Evolutionary conservation across 1,140 invertebrate species (phyloP).

Genomic region (Drosophila melanogaster): DNA sequence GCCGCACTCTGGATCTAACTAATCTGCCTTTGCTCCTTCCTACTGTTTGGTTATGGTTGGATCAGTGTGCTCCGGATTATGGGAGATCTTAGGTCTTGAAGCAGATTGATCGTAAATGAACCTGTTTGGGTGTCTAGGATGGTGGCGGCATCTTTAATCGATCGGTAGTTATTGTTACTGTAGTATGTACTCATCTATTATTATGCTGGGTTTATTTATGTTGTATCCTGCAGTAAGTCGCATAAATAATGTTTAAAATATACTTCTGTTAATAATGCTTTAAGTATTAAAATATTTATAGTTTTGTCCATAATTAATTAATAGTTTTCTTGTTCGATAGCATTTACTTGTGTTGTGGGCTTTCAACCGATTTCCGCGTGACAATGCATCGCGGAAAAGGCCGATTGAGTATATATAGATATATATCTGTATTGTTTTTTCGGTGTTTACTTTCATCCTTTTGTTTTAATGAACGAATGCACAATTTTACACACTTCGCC

Average conservation of each 20-base stretch:
- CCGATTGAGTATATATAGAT: slow-evolving; percentile 70
- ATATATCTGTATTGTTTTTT: slow-evolving; percentile 79
- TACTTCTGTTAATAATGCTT: slow-evolving; percentile 62
- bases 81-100: slow-evolving; percentile 11
- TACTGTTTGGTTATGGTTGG: background rate
- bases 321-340: slow-evolving; percentile 70
- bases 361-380: slow-evolving; percentile 47
- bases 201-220: slow-evolving; percentile 64
- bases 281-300: slow-evolving; percentile 81
- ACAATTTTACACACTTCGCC: slow-evolving; percentile 81
- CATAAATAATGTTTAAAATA: slow-evolving; percentile 81
- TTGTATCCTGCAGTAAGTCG: slow-evolving; percentile 69
- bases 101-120: slow-evolving; percentile 29
- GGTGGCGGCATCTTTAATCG: slow-evolving; percentile 44
- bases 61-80: slow-evolving; percentile 17
- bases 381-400: slow-evolving; percentile 39
- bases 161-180: slow-evolving; percentile 58
- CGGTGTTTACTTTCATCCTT: slow-evolving; percentile 83
- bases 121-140: slow-evolving; percentile 43
- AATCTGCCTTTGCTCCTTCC: slow-evolving; percentile 15
- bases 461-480: slow-evolving; percentile 82
- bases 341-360: slow-evolving; percentile 71
- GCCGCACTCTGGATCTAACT: slow-evolving; percentile 23
- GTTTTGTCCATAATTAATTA: slow-evolving; percentile 72
- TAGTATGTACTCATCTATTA: slow-evolving; percentile 68